Percentiles rank a stretch among this genome's conserved stretches.
Conservation (phyloP, 2,888 invertebrate genomes). For the Drymonia ruficornis region DNA sequence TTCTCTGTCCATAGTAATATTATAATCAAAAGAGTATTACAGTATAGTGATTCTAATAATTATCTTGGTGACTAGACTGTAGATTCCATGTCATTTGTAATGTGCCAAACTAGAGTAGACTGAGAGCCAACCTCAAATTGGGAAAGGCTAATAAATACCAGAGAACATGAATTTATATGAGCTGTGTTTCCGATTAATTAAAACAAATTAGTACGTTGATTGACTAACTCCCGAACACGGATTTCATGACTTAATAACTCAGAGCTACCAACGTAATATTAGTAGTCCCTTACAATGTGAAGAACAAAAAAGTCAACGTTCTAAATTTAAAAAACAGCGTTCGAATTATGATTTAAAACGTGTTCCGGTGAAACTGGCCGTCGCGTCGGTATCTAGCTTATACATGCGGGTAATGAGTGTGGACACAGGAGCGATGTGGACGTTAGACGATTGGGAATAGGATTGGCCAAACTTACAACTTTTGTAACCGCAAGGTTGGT, state of each 20-base stretch:
- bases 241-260: conserved; percentile 1
- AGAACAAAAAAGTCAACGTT: conserved; percentile 70
- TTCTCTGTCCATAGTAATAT: too few species aligned
- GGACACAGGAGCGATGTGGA: conserved; percentile 57
- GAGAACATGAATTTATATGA: too few species aligned
- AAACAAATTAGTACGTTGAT: background rate
- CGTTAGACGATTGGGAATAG: conserved; percentile 29
- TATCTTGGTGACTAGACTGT: too few species aligned
- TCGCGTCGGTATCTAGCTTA: conserved; percentile 75
- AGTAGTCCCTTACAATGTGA: conserved; percentile 5
- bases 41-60: too few species aligned
- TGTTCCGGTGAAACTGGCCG: conserved; percentile 84
- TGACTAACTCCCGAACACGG: conserved; percentile 1
- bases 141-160: background rate
- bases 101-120: too few species aligned
- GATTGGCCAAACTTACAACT: too few species aligned
- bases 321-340: conserved; percentile 76
- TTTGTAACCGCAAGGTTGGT: too few species aligned
- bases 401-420: conserved; percentile 79
- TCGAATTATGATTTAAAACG: conserved; percentile 85
- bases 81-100: too few species aligned
- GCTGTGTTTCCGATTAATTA: conserved; percentile 19
- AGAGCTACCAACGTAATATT: background rate
- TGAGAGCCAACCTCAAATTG: background rate
- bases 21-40: too few species aligned